These are phyloP conservation scores for Leuciscus waleckii DNA, from an alignment of 2,797 vertebrate genomes.

Conservation along the genomic window DNA sequence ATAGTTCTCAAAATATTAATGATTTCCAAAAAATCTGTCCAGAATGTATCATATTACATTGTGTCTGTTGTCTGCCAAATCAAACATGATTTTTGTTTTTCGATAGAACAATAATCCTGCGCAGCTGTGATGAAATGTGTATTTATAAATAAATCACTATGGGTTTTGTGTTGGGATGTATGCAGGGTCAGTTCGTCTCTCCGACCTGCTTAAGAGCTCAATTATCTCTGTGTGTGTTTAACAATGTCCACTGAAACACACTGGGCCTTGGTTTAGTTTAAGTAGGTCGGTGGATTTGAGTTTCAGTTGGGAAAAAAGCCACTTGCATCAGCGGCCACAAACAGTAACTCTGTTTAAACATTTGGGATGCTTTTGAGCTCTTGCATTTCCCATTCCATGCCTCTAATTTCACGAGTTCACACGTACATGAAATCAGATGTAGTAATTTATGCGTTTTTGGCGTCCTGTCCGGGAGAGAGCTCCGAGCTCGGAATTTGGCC, in stretches of 20 bases:
- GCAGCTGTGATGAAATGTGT: neutral
- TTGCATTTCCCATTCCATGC: neutral
- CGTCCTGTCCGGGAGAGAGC: too few relatives aligned
- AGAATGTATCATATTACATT: neutral
- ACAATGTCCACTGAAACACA: constrained; percentile 48
- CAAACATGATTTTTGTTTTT: neutral
- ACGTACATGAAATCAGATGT: too few relatives aligned
- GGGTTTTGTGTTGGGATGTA: neutral
- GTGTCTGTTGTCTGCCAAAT: neutral
- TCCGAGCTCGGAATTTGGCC: too few relatives aligned
- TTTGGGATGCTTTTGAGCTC: constrained; percentile 12
- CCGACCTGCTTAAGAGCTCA: neutral
- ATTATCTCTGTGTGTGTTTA: constrained; percentile 39
- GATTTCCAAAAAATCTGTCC: neutral
- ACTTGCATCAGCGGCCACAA: constrained; percentile 36
- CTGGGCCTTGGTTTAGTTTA: constrained; percentile 44
- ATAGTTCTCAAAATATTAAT: neutral
- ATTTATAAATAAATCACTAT: neutral
- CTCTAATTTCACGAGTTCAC: neutral
- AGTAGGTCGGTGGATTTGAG: constrained; percentile 51
- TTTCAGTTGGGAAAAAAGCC: constrained; percentile 50
- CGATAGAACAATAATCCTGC: neutral
- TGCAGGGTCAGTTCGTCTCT: neutral
- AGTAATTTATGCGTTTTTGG: too few relatives aligned
- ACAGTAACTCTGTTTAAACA: constrained; percentile 15